These are phyloP conservation scores for Spicauda simplicius DNA, from an alignment of 2,888 invertebrate genomes.

Conservation along the genomic window DNA sequence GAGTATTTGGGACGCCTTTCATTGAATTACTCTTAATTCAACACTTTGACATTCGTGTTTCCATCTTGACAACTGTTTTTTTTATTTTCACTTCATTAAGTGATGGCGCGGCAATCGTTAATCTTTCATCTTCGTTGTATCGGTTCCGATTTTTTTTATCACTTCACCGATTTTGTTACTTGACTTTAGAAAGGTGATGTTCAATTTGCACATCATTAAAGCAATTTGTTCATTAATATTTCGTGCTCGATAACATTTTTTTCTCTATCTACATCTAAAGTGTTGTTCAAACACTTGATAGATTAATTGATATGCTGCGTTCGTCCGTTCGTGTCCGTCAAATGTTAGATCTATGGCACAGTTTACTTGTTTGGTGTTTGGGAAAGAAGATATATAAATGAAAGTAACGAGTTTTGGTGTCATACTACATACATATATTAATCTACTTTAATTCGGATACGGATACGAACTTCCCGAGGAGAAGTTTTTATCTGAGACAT, in stretches of 20 bases:
- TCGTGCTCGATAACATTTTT: slow-evolving; percentile 14
- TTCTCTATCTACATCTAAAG: background rate
- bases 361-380: slow-evolving; percentile 10
- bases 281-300: slow-evolving; percentile 9
- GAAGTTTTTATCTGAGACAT: too few species aligned
- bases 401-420: slow-evolving; percentile 11
- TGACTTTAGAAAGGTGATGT: slow-evolving; percentile 29
- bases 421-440: background rate
- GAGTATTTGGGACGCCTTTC: slow-evolving; percentile 33
- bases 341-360: slow-evolving; percentile 20
- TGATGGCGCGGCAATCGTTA: slow-evolving; percentile 22
- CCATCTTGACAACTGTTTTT: slow-evolving; percentile 22
- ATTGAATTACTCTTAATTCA: slow-evolving; percentile 33
- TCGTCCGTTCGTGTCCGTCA: slow-evolving; percentile 6
- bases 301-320: slow-evolving; percentile 22
- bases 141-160: slow-evolving; percentile 27
- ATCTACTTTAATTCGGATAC: too few species aligned
- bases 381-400: slow-evolving; percentile 12
- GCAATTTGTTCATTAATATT: slow-evolving; percentile 31
- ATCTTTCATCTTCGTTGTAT: slow-evolving; percentile 17
- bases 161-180: slow-evolving; percentile 12
- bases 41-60: slow-evolving; percentile 20
- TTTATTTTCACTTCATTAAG: slow-evolving; percentile 30
- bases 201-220: slow-evolving; percentile 34
- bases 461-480: too few species aligned